These are phyloP conservation scores for Thereuonema tuberculata DNA, from an alignment of 1,140 invertebrate genomes.

Conservation along the genomic window DNA sequence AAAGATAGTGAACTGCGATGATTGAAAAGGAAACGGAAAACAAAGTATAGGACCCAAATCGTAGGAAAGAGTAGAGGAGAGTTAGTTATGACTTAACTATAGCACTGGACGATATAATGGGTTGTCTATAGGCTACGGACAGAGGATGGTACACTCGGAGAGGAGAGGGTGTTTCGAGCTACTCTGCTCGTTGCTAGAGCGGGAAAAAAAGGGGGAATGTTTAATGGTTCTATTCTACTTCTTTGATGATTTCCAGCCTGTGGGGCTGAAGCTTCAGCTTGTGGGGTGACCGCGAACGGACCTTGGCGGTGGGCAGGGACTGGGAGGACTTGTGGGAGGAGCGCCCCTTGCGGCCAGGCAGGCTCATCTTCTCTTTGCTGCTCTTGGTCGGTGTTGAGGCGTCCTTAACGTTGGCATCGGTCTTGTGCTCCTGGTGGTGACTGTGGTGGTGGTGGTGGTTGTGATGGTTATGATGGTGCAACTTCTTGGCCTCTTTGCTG, in stretches of 20 bases:
- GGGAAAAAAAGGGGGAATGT: background rate
- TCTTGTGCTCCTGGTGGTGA: background rate
- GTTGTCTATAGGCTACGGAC: background rate
- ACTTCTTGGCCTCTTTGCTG: no score
- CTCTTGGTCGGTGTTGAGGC: no score
- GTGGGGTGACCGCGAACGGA: slow-evolving; percentile 2
- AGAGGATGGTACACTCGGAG: background rate
- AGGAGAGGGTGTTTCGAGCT: background rate
- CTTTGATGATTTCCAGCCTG: slow-evolving; percentile 6
- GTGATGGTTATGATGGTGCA: background rate
- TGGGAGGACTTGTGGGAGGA: background rate
- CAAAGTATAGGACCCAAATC: no score
- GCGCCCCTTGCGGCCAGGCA: background rate
- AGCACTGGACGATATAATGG: no score
- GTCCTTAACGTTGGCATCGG: background rate
- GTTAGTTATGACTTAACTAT: no score
- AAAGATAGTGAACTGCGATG: no score
- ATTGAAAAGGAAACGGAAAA: no score
- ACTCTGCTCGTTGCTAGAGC: no score
- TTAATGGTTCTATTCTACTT: background rate
- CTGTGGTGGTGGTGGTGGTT: background rate
- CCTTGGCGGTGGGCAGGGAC: background rate
- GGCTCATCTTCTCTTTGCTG: background rate
- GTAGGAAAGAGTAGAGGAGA: no score
- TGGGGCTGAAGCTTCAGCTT: background rate